A percentile compares a stretch with the other conserved stretches of the same genome.
Conservation (phyloP, 2,888 invertebrate genomes). For the Balanococcus diminutus region DNA sequence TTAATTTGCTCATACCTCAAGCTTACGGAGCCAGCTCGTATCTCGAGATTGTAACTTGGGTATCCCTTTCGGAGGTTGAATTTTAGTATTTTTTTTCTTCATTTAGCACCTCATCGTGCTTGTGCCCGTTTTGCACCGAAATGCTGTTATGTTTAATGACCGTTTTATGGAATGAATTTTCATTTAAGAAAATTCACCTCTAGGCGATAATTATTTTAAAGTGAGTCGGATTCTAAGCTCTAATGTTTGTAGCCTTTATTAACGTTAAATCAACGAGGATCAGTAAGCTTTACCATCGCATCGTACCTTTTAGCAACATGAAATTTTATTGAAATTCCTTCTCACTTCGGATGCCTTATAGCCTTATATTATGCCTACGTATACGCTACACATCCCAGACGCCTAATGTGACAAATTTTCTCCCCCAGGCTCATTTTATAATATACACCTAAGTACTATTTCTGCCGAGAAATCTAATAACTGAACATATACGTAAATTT, state of each 20-base stretch:
- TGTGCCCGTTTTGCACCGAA: background rate
- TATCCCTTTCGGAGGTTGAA: background rate
- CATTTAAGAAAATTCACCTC: conserved; percentile 6
- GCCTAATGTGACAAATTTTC: background rate
- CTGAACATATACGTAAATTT: background rate
- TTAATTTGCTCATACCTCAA: background rate
- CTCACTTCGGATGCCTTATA: too few relatives aligned
- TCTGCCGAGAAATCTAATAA: background rate
- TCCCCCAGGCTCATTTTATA: too few relatives aligned
- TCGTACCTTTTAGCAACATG: background rate
- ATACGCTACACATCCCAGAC: too few relatives aligned
- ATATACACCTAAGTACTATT: too few relatives aligned
- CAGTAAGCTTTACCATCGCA: background rate
- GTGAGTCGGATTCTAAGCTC: background rate
- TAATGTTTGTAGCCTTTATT: background rate
- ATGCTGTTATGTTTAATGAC: conserved; percentile 34
- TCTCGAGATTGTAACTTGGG: background rate
- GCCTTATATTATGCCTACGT: too few relatives aligned
- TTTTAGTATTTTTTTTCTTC: background rate
- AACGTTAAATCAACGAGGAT: conserved; percentile 27
- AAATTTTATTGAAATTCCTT: conserved; percentile 1
- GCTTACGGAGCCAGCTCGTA: too few relatives aligned
- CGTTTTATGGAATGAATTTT: conserved; percentile 27
- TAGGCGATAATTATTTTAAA: background rate
- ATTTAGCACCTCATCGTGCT: background rate